Evolutionary conservation across 2,113 vertebrate genomes (phyloP).

Genomic region (Myocastor coypus): DNA sequence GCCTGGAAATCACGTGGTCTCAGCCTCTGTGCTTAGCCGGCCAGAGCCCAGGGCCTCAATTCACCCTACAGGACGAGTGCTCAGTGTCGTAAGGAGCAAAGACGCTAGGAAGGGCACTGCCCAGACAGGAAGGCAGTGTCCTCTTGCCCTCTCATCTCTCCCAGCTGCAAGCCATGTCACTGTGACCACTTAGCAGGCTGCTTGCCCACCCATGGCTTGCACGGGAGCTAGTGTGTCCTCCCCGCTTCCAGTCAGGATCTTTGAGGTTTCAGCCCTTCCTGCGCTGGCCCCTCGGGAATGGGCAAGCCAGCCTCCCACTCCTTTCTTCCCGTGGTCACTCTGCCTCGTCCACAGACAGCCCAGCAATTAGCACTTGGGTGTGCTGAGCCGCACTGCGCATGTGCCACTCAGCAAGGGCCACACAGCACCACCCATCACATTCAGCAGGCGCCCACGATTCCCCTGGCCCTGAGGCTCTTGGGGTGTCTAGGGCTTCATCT

Average conservation of each 20-base stretch:
- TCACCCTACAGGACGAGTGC: background rate
- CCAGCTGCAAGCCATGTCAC: background rate
- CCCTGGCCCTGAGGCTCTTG: background rate
- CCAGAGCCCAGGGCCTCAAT: background rate
- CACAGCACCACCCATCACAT: background rate
- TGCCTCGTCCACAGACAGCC: background rate
- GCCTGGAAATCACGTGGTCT: background rate
- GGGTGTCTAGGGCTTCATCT: background rate
- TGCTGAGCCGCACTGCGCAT: accelerated
- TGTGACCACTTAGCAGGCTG: background rate
- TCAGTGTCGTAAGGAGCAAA: background rate
- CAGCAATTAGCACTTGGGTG: background rate
- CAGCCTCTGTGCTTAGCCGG: too few relatives aligned
- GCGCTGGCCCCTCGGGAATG: accelerated
- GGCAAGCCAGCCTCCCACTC: background rate
- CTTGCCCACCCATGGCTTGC: accelerated
- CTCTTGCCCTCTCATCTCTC: background rate
- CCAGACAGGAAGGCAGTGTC: background rate
- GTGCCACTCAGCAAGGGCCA: background rate
- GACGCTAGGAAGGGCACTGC: accelerated
- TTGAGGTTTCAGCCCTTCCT: background rate
- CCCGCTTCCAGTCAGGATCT: background rate
- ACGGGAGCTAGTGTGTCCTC: background rate
- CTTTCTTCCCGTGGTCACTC: background rate
- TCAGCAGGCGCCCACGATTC: background rate